A percentile compares a stretch with the other conserved stretches of the same genome.
Conservation (phyloP, 2,113 vertebrate genomes). For the Chloropsis cyanopogon region DNA sequence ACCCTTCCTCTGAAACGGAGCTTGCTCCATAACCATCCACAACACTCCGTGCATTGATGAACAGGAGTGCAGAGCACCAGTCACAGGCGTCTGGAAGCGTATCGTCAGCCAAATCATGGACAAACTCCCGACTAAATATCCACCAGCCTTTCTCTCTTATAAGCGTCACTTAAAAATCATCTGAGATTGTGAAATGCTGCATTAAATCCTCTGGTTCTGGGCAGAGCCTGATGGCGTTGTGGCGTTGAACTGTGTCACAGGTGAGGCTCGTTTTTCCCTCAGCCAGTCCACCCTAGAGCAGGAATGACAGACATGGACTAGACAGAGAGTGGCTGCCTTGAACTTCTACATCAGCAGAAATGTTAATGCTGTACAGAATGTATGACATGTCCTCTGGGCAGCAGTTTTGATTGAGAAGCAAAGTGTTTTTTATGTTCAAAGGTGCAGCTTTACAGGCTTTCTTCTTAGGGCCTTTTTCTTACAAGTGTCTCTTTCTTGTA, state of each 20-base stretch:
- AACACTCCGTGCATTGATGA: constrained; percentile 24
- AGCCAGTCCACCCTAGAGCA: not conserved
- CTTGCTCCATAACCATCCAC: not conserved
- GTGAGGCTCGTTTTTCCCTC: not conserved
- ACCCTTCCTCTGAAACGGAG: not conserved
- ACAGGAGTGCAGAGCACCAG: not conserved
- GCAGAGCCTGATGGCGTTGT: rapidly evolving
- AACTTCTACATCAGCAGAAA: not conserved
- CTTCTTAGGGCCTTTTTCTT: not conserved
- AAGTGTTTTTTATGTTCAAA: not conserved
- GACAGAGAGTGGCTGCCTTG: not conserved
- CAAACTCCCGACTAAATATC: not conserved
- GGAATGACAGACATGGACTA: not conserved
- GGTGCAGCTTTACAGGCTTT: not conserved
- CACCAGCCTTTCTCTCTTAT: not conserved
- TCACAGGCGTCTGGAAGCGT: not conserved
- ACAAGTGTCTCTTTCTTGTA: not conserved
- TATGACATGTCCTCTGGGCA: not conserved
- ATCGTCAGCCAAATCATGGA: constrained; percentile 5
- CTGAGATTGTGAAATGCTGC: not conserved
- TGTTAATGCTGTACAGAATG: not conserved
- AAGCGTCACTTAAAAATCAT: not conserved
- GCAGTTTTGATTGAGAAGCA: not conserved
- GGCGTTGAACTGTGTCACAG: not conserved
- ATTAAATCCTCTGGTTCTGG: not conserved